These are phyloP conservation scores for Zoanthus gigantus DNA, from an alignment of 92 coral and sea anemone species.

Conservation along the genomic window DNA sequence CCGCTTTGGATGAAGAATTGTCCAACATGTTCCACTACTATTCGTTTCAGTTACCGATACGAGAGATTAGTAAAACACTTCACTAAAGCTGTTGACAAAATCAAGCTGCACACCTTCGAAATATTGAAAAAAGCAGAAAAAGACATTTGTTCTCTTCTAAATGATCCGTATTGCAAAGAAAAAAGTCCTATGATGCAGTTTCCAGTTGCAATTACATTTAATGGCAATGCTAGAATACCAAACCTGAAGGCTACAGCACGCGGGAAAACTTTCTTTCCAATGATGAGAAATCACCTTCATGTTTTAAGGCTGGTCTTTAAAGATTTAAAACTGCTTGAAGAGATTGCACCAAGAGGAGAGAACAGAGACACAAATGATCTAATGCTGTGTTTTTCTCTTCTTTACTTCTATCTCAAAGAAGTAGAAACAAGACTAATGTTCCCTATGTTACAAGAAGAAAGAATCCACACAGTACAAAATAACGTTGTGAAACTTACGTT, in stretches of 20 bases:
- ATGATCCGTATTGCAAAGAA: background rate
- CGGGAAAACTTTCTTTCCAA: conserved; percentile 8
- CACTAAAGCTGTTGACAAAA: background rate
- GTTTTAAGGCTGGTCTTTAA: conserved; percentile 18
- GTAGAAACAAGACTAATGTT: conserved; percentile 14
- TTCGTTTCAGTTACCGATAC: conserved; percentile 57
- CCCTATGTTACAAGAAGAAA: conserved; percentile 12
- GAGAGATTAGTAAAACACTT: conserved; percentile 44
- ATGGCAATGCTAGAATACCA: background rate
- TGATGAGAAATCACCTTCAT: conserved; percentile 24
- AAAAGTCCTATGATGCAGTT: background rate
- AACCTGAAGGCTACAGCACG: conserved; percentile 22
- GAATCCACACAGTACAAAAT: background rate
- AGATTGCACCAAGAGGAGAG: background rate
- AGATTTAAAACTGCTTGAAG: background rate
- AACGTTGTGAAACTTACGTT: conserved; percentile 12
- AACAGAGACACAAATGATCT: background rate
- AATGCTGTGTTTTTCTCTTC: conserved; percentile 20
- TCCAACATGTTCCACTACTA: conserved; percentile 60
- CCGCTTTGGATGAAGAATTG: conserved; percentile 46
- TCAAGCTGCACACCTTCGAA: background rate
- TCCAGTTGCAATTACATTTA: conserved; percentile 21
- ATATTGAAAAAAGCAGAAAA: background rate
- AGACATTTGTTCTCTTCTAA: background rate
- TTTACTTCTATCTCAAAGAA: conserved; percentile 10